phyloP scores from a whole-genome alignment of 2,113 vertebrate genomes.

The Eurypyga helias region DNA sequence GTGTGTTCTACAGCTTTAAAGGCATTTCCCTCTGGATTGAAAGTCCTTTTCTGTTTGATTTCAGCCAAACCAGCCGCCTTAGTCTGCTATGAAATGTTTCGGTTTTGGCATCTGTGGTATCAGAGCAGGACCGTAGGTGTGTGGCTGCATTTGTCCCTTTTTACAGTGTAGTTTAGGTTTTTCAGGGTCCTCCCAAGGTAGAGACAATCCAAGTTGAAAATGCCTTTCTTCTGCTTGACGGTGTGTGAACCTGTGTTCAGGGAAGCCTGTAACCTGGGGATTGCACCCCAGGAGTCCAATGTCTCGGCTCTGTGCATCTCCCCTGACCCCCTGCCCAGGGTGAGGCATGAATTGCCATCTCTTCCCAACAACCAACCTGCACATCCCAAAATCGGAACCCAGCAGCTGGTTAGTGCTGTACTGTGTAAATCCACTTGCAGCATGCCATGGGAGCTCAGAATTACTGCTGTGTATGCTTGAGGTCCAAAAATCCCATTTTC shows the following conservation, averaged over 20 bases:
- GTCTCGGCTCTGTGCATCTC: background rate
- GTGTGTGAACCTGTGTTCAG: background rate
- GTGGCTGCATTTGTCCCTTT: background rate
- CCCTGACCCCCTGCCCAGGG: background rate
- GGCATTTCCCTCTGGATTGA: background rate
- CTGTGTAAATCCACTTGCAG: background rate
- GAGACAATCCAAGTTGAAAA: background rate
- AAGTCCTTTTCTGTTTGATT: background rate
- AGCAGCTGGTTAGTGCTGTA: background rate
- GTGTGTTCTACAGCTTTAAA: background rate
- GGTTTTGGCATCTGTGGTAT: background rate
- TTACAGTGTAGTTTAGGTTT: background rate
- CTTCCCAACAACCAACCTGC: background rate
- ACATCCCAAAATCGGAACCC: background rate
- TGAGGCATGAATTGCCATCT: background rate
- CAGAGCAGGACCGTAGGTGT: background rate
- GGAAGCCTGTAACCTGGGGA: background rate
- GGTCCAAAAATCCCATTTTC: background rate
- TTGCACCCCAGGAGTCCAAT: background rate
- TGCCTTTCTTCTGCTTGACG: background rate
- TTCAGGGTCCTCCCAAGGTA: background rate
- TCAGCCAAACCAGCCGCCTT: background rate
- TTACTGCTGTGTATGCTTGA: background rate
- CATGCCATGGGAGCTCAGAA: background rate
- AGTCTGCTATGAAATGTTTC: background rate